Evolutionary conservation across 2,888 invertebrate genomes (phyloP).

Genomic region (Scaptomyza parva): DNA sequence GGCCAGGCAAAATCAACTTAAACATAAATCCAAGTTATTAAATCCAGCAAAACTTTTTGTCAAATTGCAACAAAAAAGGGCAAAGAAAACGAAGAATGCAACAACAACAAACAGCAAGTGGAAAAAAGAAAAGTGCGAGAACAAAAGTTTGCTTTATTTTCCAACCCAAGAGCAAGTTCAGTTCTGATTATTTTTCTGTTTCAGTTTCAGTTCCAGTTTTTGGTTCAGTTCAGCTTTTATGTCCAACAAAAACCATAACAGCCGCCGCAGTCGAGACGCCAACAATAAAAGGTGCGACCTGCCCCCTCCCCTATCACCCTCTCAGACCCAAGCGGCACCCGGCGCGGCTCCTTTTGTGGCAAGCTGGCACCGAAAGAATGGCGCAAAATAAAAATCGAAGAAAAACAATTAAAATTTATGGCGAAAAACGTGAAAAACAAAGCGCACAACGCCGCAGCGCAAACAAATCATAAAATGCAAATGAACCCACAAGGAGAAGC

Average conservation of each 20-base stretch:
- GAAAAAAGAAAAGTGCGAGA: slow-evolving; percentile 5
- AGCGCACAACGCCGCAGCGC: slow-evolving; percentile 34
- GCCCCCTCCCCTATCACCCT: not conserved
- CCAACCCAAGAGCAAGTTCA: slow-evolving; percentile 64
- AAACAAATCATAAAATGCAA: slow-evolving; percentile 79
- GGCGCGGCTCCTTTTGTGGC: not conserved
- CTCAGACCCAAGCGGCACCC: not conserved
- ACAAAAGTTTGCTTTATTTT: slow-evolving; percentile 55
- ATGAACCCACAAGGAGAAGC: slow-evolving; percentile 44
- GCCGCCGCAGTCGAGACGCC: slow-evolving; percentile 40
- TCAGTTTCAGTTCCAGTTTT: slow-evolving; percentile 36
- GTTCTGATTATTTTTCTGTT: slow-evolving; percentile 34
- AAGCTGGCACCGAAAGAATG: slow-evolving; percentile 41
- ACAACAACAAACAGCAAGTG: slow-evolving; percentile 8
- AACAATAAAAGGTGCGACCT: slow-evolving; percentile 57
- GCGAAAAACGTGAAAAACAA: slow-evolving; percentile 58
- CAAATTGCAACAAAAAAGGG: slow-evolving; percentile 27
- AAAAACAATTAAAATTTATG: slow-evolving; percentile 78
- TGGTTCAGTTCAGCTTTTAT: slow-evolving; percentile 1
- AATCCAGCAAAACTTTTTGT: slow-evolving; percentile 53
- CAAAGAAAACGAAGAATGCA: slow-evolving; percentile 20
- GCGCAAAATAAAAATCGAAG: slow-evolving; percentile 70
- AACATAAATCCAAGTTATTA: slow-evolving; percentile 60
- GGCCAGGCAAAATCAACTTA: slow-evolving; percentile 39
- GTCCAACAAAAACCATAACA: slow-evolving; percentile 20